Conservation (phyloP, 2,113 vertebrate genomes). For the Bothrops jararaca region DNA sequence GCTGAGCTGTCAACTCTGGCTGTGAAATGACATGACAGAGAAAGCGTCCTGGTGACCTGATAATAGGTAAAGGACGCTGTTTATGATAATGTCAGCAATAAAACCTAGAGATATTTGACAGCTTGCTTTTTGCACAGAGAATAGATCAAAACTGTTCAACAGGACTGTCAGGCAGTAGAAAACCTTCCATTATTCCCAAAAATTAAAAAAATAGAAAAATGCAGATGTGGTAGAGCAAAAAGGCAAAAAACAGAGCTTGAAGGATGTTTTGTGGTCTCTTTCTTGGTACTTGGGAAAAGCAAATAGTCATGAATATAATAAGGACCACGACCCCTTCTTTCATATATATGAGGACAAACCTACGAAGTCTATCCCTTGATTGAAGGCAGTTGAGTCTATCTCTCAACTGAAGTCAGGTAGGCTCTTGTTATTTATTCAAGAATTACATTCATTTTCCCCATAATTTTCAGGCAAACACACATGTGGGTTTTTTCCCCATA, state of each 20-base stretch:
- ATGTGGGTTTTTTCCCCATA: neutral
- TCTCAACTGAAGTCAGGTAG: neutral
- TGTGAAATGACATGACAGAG: constrained; percentile 9
- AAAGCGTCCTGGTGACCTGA: constrained; percentile 12
- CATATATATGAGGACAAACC: neutral
- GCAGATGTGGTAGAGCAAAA: neutral
- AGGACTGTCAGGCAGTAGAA: constrained; percentile 4
- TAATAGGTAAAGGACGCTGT: constrained; percentile 25
- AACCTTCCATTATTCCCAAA: neutral
- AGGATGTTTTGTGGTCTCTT: neutral
- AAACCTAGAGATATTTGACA: neutral
- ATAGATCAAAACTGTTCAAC: constrained; percentile 15
- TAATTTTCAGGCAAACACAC: neutral
- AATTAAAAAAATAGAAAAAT: neutral
- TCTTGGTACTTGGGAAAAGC: neutral
- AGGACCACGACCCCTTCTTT: neutral
- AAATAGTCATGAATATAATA: neutral
- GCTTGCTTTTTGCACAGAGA: constrained; percentile 4
- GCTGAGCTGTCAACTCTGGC: constrained; percentile 13
- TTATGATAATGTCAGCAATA: constrained; percentile 28
- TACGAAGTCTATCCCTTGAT: neutral
- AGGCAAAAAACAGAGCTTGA: neutral
- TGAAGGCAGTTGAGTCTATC: neutral
- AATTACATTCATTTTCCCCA: neutral
- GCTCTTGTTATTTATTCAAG: neutral